phyloP scores from a whole-genome alignment of 2,888 invertebrate genomes.

The Sminthurinus aureus region DNA sequence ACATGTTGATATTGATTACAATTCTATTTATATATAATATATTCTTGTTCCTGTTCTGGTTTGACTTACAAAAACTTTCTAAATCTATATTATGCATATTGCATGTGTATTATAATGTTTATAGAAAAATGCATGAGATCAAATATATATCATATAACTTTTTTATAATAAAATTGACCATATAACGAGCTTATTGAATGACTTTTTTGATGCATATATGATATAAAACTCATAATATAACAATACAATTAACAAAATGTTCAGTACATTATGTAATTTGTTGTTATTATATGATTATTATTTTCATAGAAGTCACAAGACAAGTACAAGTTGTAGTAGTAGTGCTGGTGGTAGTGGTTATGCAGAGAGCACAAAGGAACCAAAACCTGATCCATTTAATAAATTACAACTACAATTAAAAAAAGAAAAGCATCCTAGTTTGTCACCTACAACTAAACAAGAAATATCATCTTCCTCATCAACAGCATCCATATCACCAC shows the following conservation, averaged over 20 bases:
- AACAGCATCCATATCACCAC: background rate
- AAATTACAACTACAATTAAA: constrained; percentile 47
- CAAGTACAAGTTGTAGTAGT: background rate
- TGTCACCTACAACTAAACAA: too few species aligned
- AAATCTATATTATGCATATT: background rate
- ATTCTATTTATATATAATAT: too few species aligned
- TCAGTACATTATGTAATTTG: background rate
- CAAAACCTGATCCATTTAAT: constrained; percentile 41
- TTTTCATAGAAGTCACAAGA: constrained; percentile 18
- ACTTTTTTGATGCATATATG: background rate
- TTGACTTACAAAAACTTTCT: background rate
- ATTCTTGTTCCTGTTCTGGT: too few species aligned
- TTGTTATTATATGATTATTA: background rate
- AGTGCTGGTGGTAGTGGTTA: background rate
- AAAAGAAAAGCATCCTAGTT: constrained; percentile 28
- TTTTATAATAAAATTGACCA: too few species aligned
- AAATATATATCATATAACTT: too few species aligned
- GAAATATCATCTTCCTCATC: background rate
- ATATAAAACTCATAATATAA: background rate
- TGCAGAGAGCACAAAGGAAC: constrained; percentile 31
- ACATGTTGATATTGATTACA: too few species aligned
- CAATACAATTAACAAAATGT: background rate
- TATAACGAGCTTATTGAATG: too few species aligned
- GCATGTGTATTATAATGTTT: background rate
- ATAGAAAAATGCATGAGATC: background rate